Evolutionary conservation across 2,113 vertebrate species (phyloP).

Genomic region (Seriola aureovittata): DNA sequence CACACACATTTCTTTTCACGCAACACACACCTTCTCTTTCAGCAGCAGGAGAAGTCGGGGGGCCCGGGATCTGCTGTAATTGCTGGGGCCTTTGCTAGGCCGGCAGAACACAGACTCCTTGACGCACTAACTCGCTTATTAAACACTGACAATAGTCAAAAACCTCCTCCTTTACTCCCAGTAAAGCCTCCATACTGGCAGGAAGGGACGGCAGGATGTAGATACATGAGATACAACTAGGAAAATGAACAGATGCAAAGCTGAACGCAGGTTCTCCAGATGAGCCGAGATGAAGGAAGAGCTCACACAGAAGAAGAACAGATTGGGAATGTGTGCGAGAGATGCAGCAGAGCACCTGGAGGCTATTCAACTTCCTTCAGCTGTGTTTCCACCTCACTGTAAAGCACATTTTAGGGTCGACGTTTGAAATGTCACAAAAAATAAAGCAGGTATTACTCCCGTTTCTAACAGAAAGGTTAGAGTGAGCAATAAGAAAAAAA

Average conservation of each 20-base stretch:
- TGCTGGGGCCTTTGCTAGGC: conserved; percentile 4
- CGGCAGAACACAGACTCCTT: conserved; percentile 17
- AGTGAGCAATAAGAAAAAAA: not conserved
- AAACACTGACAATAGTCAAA: not conserved
- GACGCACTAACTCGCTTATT: conserved; percentile 15
- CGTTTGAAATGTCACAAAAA: conserved; percentile 56
- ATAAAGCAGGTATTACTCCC: conserved; percentile 48
- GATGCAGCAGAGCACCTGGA: conserved; percentile 34
- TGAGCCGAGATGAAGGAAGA: not conserved
- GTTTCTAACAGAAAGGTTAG: conserved; percentile 33
- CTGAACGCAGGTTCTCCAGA: not conserved
- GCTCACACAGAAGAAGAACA: not conserved
- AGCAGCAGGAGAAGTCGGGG: conserved; percentile 2
- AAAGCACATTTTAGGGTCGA: conserved; percentile 30
- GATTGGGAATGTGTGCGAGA: not conserved
- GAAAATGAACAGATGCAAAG: not conserved
- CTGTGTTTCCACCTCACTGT: conserved; percentile 31
- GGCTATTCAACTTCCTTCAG: conserved; percentile 31
- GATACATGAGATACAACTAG: not conserved
- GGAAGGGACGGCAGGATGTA: not conserved
- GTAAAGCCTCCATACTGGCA: conserved; percentile 4
- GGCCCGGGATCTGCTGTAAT: conserved; percentile 17
- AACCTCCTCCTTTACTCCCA: conserved; percentile 9
- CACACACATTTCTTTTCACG: conserved; percentile 14
- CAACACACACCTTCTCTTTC: conserved; percentile 1